Evolutionary conservation across 2,888 invertebrate species (phyloP).

Genomic region (Callyntrura sp.): DNA sequence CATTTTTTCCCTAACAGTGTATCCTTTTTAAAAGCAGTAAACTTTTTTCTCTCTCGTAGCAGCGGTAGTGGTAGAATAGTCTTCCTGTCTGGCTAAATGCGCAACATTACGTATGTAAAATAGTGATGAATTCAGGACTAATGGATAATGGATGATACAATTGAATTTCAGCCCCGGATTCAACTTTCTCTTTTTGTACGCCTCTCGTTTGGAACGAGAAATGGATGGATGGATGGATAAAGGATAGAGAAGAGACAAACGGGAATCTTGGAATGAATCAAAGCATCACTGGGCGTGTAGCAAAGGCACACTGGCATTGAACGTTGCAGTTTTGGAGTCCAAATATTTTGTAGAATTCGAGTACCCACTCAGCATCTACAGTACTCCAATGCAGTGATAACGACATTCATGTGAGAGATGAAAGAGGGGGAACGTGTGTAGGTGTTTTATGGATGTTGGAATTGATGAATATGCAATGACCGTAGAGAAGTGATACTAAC

Average conservation of each 20-base stretch:
- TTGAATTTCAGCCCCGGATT: not conserved
- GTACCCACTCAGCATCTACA: not conserved
- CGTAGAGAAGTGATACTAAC: not conserved
- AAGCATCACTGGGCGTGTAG: no score
- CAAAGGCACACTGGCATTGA: no score
- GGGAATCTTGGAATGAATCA: not conserved
- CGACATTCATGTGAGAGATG: not conserved
- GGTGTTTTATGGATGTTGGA: constrained; percentile 15
- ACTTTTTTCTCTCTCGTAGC: not conserved
- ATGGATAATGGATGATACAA: constrained; percentile 45
- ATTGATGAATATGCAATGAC: constrained; percentile 49
- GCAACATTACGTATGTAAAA: constrained; percentile 6
- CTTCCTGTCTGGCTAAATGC: no score
- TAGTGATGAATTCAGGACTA: constrained; percentile 23
- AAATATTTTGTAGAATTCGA: not conserved
- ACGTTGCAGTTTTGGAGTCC: not conserved
- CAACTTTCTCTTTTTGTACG: not conserved
- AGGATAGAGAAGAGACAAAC: not conserved
- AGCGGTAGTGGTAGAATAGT: not conserved
- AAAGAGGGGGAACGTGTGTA: not conserved
- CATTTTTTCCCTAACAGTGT: constrained; percentile 17
- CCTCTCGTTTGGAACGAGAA: not conserved
- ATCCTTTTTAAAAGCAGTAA: not conserved
- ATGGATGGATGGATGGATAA: not conserved
- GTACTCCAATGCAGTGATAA: not conserved